Evolutionary conservation across 2,888 invertebrate species (phyloP), one percentile per base, ranked within the genome.

Genomic region (Rhagium mordax): DNA sequence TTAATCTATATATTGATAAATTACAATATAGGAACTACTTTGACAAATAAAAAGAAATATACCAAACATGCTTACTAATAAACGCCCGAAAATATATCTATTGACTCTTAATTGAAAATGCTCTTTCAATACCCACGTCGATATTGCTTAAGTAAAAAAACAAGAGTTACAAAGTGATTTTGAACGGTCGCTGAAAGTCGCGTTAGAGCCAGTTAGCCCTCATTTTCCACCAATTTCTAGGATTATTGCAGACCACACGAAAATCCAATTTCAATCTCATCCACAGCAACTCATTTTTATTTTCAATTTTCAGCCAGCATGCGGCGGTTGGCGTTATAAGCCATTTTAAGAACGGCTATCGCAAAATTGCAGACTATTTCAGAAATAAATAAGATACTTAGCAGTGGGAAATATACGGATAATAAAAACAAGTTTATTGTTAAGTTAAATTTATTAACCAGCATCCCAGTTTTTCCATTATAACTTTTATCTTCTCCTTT

Each of bases 241-340:
- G 78, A 78, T 78, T 74, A 78, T 78, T 74, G 75, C 78, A 69
- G 75, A 60, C 75, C 71, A 74, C 71, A 70, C 65, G 74, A 68
- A 82, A 83, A 84, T 83, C 79, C 82, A 84, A 84, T 84, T 84
- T 81, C 81, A 79, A 82, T 78, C 82, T 82, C 83, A 83, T 84
- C 84, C 79, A 71, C 77, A 72, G 76, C 78, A 73, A 77, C 77
- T 80, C 79, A 81, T 81, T 81, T 80, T 78, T 81, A 81, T 81
- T 81, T 81, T 80, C 80, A 78, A 81, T 81, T 79, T 81, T 78
- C 78, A 67, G 67, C 33, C 15, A 33, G 57, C 7, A 41, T 41
- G 33, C 65, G 55, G 67, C 62, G 65, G 16, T 18, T 69, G 67
- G 73, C 60, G 66, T 20, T 71, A 51, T 65, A 74, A 77, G 69